Conservation (phyloP, 2,113 vertebrate species). For the Seriola quinqueradiata region DNA sequence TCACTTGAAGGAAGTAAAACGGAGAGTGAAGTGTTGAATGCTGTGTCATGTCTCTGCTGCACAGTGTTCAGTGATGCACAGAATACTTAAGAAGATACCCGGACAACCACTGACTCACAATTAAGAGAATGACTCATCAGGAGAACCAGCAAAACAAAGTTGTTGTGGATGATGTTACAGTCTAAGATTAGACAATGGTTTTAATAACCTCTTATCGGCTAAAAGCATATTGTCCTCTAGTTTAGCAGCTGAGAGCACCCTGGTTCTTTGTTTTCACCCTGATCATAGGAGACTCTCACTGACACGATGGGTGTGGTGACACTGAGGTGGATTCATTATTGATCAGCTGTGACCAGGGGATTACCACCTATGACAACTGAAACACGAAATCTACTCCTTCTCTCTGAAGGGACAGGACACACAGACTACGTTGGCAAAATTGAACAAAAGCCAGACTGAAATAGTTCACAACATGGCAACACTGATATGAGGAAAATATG, state of each 20-base stretch:
- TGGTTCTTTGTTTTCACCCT: not conserved
- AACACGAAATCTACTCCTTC: not conserved
- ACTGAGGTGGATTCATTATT: conserved; percentile 2
- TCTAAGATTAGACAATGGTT: not conserved
- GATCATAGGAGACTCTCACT: not conserved
- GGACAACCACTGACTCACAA: conserved; percentile 19
- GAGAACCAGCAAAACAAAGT: conserved; percentile 30
- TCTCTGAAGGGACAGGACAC: not conserved
- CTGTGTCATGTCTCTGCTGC: conserved; percentile 26
- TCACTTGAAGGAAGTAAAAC: not conserved
- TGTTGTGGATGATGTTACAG: not conserved
- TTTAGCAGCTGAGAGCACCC: conserved; percentile 1
- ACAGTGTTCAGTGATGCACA: not conserved
- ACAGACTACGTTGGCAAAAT: not conserved
- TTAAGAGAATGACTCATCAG: conserved; percentile 24
- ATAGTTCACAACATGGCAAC: not conserved
- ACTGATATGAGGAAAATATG: not conserved
- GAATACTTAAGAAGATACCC: conserved; percentile 5
- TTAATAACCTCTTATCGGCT: conserved; percentile 3
- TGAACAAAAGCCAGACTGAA: not conserved
- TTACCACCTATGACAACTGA: not conserved
- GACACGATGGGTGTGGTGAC: not conserved
- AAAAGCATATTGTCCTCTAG: conserved; percentile 11
- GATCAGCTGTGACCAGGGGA: conserved; percentile 13
- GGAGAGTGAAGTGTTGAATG: conserved; percentile 4